Conservation (phyloP, 2,888 invertebrate genomes). For the Anthophora plumipes region DNA sequence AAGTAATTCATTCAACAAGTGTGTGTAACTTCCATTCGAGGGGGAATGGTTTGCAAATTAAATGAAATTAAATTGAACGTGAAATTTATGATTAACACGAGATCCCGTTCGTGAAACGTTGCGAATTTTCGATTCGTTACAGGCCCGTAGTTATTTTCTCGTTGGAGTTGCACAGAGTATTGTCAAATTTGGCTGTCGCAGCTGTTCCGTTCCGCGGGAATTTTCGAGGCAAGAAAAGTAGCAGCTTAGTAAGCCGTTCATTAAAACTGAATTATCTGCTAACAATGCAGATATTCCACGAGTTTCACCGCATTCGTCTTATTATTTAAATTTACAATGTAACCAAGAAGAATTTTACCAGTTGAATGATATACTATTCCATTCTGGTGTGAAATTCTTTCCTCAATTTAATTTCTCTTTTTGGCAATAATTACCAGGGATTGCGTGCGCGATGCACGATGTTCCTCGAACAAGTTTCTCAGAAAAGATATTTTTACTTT, state of each 20-base stretch:
- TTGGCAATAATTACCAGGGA: no score
- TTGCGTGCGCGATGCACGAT: no score
- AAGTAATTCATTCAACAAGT: no score
- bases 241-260: not conserved
- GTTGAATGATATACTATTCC: not conserved
- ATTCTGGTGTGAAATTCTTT: no score
- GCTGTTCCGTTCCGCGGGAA: not conserved
- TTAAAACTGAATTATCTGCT: slow-evolving; percentile 28
- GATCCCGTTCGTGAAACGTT: not conserved
- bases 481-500: no score
- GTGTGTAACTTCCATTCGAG: no score
- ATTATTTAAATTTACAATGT: slow-evolving; percentile 32
- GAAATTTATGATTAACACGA: no score
- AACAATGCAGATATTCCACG: slow-evolving; percentile 8
- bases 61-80: no score
- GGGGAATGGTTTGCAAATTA: no score
- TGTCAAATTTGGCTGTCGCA: slow-evolving; percentile 1
- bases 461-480: no score
- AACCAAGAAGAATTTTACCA: not conserved
- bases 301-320: slow-evolving; percentile 10
- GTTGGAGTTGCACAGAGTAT: not conserved
- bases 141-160: not conserved
- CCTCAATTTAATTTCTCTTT: no score
- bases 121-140: not conserved
- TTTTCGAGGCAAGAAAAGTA: not conserved